Percentiles rank a stretch among this genome's conserved stretches.
Evolutionary conservation across 2,113 vertebrate genomes (phyloP).

Genomic region (Nematolebias whitei): DNA sequence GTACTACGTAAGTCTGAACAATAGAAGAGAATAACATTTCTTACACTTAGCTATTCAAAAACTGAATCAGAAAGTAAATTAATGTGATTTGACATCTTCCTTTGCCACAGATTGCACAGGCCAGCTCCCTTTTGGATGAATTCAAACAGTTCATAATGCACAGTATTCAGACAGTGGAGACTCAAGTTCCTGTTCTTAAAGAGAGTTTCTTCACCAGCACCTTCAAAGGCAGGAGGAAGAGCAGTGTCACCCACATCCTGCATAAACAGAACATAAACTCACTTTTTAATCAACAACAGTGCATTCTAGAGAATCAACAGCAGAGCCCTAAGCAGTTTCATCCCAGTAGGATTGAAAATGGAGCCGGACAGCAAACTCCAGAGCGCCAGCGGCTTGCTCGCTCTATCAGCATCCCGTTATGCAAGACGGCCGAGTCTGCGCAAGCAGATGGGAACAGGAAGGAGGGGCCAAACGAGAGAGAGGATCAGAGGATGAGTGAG

Average conservation of each 20-base stretch:
- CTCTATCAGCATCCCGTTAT: constrained; percentile 85
- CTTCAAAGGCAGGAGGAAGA: constrained; percentile 79
- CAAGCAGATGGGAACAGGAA: constrained; percentile 79
- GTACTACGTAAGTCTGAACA: too few relatives aligned
- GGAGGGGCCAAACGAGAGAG: constrained; percentile 75
- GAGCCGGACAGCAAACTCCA: constrained; percentile 70
- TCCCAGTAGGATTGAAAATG: constrained; percentile 72
- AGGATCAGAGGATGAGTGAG: constrained; percentile 80
- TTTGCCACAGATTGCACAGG: constrained; percentile 13
- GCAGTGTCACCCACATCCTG: constrained; percentile 71
- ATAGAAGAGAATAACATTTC: too few relatives aligned
- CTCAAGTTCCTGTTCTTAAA: constrained; percentile 77
- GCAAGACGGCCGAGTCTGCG: constrained; percentile 78
- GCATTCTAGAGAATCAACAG: constrained; percentile 67
- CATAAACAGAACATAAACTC: constrained; percentile 66
- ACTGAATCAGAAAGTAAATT: not conserved
- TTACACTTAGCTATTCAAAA: too few relatives aligned
- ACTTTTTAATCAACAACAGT: constrained; percentile 49
- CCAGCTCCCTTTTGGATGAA: constrained; percentile 8
- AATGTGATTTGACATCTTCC: not conserved
- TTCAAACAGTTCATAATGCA: constrained; percentile 71
- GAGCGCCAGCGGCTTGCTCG: constrained; percentile 84
- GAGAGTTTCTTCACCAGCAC: constrained; percentile 80
- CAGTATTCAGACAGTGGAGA: constrained; percentile 80
- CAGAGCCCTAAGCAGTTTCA: constrained; percentile 50